phyloP scores from a whole-genome alignment of 2,113 vertebrate genomes.

The Osmerus eperlanus region DNA sequence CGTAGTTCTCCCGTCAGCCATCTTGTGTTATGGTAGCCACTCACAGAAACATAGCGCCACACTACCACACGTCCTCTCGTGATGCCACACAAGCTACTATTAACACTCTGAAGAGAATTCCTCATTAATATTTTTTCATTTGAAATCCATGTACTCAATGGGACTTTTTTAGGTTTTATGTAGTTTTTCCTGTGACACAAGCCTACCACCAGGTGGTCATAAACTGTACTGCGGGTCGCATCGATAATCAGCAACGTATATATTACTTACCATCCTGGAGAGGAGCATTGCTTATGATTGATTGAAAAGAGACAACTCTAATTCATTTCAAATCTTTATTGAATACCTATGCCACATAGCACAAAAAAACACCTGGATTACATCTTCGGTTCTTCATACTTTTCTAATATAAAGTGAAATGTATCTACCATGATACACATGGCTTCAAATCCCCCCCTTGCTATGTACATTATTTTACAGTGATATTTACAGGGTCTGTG shows the following conservation, averaged over 20 bases:
- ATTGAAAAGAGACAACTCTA: not conserved
- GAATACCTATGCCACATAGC: slow-evolving; percentile 15
- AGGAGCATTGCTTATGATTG: not conserved
- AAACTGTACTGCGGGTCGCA: not conserved
- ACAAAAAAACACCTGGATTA: slow-evolving; percentile 70
- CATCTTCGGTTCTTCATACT: slow-evolving; percentile 68
- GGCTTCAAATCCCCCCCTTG: slow-evolving; percentile 59
- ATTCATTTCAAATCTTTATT: slow-evolving; percentile 58
- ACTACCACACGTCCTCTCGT: no score
- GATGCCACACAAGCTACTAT: no score
- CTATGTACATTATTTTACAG: slow-evolving; percentile 62
- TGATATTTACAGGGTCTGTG: slow-evolving; percentile 55
- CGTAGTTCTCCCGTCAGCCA: no score
- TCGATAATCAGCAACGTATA: not conserved
- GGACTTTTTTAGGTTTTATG: no score
- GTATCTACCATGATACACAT: slow-evolving; percentile 79
- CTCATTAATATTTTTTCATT: not conserved
- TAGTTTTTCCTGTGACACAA: not conserved
- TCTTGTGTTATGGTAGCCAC: no score
- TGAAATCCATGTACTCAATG: not conserved
- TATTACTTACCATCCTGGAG: no score
- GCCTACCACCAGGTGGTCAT: slow-evolving; percentile 35
- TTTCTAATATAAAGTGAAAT: slow-evolving; percentile 23
- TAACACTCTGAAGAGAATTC: no score
- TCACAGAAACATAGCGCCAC: no score